Evolutionary conservation across 53 echinoderm and acorn worm genomes (phyloP), one percentile per base, ranked within the genome.

Genomic region (Apostichopus leukothele): DNA sequence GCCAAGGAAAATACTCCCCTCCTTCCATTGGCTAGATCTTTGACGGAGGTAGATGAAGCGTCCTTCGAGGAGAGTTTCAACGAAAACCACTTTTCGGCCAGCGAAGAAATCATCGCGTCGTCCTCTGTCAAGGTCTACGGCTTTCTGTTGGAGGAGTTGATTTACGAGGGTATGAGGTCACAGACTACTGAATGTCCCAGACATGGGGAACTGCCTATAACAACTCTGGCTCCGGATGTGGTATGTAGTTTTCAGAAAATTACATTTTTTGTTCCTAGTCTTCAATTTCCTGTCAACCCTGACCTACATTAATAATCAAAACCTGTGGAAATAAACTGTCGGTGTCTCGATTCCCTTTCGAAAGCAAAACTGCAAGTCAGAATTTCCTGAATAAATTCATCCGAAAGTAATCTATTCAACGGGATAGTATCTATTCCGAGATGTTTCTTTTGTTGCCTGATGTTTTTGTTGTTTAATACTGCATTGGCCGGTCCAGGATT

Each of bases 141-240:
- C 1, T 98, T 95, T 51, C 83, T 98, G 12, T 92, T 98, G 90
- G 98, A 98, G 87, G 95, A 95, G 84, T 87, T 95, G 54, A 94
- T 98, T 50, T 91, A 92, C 52, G 93, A 95, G 78, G 92, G 93
- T 6, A 94, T 98, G 95, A 94, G 94, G 76, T 91, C 91, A 57
- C 94, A 93, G 77, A 90, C 91, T 57, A 92, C 94, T 7, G 83
- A 88, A 20, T 98, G 98, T 83, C 98, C 98, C n/a, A 91, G 79
- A 39, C 98, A 98, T 90, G 98, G 98, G 1, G 79, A 90, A 20
- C 89, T 98, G 23, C 86, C 90, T 6, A 86, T 98, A 78, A 89
- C 86, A 23, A 91, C 92, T n/a, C 85, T 98, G 9, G 95, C 95
- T 26, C 98, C 98, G 27, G 98, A 98, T 98, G 98, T 93, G 92